phyloP scores from a whole-genome alignment of 2,888 invertebrate genomes.

The Chrysopilus asiliformis region DNA sequence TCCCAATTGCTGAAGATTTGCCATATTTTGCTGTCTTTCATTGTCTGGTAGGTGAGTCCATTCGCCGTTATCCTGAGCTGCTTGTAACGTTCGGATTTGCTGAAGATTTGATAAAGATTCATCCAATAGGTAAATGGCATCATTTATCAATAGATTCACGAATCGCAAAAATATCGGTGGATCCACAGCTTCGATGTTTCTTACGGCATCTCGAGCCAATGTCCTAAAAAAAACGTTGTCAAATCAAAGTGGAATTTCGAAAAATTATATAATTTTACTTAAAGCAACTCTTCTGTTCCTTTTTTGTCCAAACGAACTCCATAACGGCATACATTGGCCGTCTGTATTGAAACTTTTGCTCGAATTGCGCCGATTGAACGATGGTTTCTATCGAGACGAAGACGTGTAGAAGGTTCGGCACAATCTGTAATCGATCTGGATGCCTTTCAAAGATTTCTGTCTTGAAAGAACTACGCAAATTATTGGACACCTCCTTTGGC shows the following conservation, averaged over 20 bases:
- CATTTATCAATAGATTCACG: slow-evolving; percentile 92
- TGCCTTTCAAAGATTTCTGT: slow-evolving; percentile 66
- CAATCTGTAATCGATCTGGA: slow-evolving; percentile 59
- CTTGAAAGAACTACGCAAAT: slow-evolving; percentile 38
- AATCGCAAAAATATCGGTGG: slow-evolving; percentile 90
- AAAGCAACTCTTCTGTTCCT: slow-evolving; percentile 63
- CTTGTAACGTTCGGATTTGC: slow-evolving; percentile 69
- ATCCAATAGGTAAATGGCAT: slow-evolving; percentile 89
- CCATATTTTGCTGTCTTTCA: slow-evolving; percentile 63
- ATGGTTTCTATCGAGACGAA: slow-evolving; percentile 98
- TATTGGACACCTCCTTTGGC: slow-evolving; percentile 50
- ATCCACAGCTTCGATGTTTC: slow-evolving; percentile 77
- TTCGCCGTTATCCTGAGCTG: slow-evolving; percentile 54
- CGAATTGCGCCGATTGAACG: slow-evolving; percentile 88
- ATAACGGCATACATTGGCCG: slow-evolving; percentile 90
- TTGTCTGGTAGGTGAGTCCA: slow-evolving; percentile 56
- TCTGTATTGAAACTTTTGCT: slow-evolving; percentile 93
- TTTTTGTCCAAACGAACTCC: slow-evolving; percentile 72
- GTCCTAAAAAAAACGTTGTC: slow-evolving; percentile 39
- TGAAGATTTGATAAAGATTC: slow-evolving; percentile 84
- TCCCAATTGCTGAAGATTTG: slow-evolving; percentile 59
- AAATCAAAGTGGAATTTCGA: not conserved
- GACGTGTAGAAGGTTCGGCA: slow-evolving; percentile 69
- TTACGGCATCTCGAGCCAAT: slow-evolving; percentile 67
- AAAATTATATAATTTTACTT: slow-evolving; percentile 42